Evolutionary conservation across 1,140 invertebrate genomes (phyloP).

Genomic region (Heliconius melpomene): DNA sequence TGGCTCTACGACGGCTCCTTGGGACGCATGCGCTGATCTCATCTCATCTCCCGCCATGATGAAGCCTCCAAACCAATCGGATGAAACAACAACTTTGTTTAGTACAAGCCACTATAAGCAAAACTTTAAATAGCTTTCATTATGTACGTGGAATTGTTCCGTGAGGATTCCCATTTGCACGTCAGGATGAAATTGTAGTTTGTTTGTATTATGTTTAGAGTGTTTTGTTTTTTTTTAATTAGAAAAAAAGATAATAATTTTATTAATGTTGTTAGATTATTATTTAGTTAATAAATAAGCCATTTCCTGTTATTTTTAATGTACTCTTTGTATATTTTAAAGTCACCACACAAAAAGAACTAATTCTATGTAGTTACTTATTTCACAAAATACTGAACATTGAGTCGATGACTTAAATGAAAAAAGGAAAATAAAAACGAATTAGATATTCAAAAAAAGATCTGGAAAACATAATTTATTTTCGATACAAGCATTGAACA

Average conservation of each 20-base stretch:
- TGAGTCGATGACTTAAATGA: background rate
- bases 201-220: background rate
- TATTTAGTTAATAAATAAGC: no score
- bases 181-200: background rate
- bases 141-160: slow-evolving; percentile 8
- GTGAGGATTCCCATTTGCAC: background rate
- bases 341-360: no score
- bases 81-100: slow-evolving; percentile 33
- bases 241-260: no score
- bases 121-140: slow-evolving; percentile 39
- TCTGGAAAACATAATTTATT: background rate
- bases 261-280: no score
- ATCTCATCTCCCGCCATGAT: slow-evolving; percentile 3
- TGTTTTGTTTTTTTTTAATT: background rate
- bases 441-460: background rate
- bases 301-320: no score
- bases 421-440: background rate
- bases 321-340: no score
- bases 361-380: no score
- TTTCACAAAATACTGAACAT: no score
- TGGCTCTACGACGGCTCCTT: slow-evolving; percentile 32
- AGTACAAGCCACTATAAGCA: slow-evolving; percentile 17
- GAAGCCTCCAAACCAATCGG: slow-evolving; percentile 33
- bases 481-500: background rate
- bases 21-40: slow-evolving; percentile 50